Evolutionary conservation across 2,888 invertebrate species (phyloP).

Genomic region (Eustalomyia histrio): DNA sequence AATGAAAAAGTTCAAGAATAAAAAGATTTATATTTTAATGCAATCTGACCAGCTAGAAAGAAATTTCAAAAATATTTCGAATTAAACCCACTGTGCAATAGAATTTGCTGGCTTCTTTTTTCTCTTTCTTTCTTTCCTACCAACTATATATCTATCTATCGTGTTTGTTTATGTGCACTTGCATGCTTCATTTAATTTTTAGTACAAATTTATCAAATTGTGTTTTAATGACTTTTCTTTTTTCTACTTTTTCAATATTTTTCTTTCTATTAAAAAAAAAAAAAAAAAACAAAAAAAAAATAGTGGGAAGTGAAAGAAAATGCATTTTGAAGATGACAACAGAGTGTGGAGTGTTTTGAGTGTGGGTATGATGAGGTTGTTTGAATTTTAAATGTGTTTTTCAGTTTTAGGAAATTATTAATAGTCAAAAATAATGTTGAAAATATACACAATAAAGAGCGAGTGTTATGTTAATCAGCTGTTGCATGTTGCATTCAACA

Average conservation of each 20-base stretch:
- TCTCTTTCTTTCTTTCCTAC: neutral
- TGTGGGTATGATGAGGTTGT: neutral
- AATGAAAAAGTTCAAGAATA: no score
- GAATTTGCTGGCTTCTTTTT: constrained; percentile 38
- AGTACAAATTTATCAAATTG: constrained; percentile 59
- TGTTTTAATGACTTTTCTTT: constrained; percentile 51
- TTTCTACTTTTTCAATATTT: neutral
- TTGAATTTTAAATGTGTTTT: constrained; percentile 27
- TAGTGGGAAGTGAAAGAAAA: constrained; percentile 48
- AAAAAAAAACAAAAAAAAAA: no score
- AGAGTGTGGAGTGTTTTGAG: neutral
- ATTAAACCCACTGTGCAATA: constrained; percentile 23
- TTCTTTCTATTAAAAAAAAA: constrained; percentile 3
- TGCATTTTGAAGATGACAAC: constrained; percentile 19
- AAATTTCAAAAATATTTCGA: no score
- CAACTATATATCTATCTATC: no score
- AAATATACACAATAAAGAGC: neutral
- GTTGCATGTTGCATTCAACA: constrained; percentile 54
- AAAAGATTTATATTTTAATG: no score
- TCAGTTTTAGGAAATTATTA: constrained; percentile 43
- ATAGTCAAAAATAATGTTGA: constrained; percentile 36
- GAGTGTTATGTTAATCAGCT: constrained; percentile 61
- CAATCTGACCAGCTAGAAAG: no score
- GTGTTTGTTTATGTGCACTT: constrained; percentile 53
- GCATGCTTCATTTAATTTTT: constrained; percentile 62